A percentile compares a stretch with the other conserved stretches of the same genome.
phyloP scores from a whole-genome alignment of 2,113 vertebrate species.

The Percopsis transmontana region DNA sequence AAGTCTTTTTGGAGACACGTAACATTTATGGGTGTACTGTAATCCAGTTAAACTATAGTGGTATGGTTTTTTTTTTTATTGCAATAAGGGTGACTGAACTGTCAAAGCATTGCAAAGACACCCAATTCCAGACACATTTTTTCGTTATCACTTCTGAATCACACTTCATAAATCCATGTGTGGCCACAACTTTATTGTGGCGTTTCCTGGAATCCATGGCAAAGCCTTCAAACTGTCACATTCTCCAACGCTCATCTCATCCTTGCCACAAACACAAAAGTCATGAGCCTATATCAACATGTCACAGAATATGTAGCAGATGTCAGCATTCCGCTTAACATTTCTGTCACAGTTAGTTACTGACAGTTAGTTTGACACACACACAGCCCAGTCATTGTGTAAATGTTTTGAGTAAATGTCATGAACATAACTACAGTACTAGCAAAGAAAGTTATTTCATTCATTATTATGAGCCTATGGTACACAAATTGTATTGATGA shows the following conservation, averaged over 20 bases:
- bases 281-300: conserved; percentile 7
- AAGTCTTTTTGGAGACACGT: not conserved
- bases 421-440: too few species aligned
- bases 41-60: not conserved
- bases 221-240: conserved; percentile 6
- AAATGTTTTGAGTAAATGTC: not conserved
- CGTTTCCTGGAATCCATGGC: conserved; percentile 18
- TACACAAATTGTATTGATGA: not conserved
- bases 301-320: not conserved
- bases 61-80: conserved; percentile 1
- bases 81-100: not conserved
- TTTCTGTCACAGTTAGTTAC: conserved; percentile 1
- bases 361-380: not conserved
- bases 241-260: conserved; percentile 11
- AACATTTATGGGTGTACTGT: not conserved
- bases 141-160: conserved; percentile 14
- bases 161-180: conserved; percentile 32
- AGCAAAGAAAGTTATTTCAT: too few species aligned
- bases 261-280: conserved; percentile 24
- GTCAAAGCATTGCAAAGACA: conserved; percentile 23
- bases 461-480: too few species aligned
- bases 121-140: conserved; percentile 3
- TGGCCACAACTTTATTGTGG: conserved; percentile 4
- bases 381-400: too few species aligned
- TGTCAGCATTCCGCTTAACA: conserved; percentile 12